Evolutionary conservation across 2,113 vertebrate species (phyloP).

Genomic region (Neogale vison): DNA sequence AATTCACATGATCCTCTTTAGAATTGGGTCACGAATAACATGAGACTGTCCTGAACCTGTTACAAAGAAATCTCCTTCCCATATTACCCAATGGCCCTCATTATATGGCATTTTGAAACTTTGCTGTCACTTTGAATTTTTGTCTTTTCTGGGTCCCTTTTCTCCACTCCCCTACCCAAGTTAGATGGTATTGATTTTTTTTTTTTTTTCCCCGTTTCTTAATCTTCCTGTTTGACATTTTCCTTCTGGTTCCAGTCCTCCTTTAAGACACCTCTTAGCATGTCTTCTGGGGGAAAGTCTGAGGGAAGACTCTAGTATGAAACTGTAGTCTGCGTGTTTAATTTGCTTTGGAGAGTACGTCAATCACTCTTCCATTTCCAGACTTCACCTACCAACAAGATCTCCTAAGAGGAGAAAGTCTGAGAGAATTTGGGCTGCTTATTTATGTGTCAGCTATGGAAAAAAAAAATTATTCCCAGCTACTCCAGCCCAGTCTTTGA

Average conservation of each 20-base stretch:
- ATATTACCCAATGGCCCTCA: not conserved
- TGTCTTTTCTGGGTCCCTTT: not conserved
- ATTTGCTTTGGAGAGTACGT: not conserved
- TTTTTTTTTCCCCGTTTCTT: not conserved
- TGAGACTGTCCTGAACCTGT: not conserved
- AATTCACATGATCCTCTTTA: not conserved
- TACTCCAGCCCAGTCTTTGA: slow-evolving; percentile 41
- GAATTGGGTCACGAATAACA: not conserved
- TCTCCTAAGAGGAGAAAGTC: not conserved
- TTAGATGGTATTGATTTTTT: not conserved
- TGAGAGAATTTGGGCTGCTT: not conserved
- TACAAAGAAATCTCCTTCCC: not conserved
- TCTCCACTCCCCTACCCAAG: not conserved
- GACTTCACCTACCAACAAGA: not conserved
- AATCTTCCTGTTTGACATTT: not conserved
- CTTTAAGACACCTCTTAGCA: not conserved
- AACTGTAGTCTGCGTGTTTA: not conserved
- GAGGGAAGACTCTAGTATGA: not conserved
- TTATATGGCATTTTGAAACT: not conserved
- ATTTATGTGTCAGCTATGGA: not conserved
- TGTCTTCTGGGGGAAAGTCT: not conserved
- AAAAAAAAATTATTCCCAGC: not conserved
- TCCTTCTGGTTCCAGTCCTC: not conserved
- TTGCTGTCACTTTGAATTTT: not conserved
- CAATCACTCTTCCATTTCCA: not conserved